These are phyloP conservation scores for Phytoseiulus persimilis DNA, from an alignment of 2,888 invertebrate genomes.

Conservation along the genomic window DNA sequence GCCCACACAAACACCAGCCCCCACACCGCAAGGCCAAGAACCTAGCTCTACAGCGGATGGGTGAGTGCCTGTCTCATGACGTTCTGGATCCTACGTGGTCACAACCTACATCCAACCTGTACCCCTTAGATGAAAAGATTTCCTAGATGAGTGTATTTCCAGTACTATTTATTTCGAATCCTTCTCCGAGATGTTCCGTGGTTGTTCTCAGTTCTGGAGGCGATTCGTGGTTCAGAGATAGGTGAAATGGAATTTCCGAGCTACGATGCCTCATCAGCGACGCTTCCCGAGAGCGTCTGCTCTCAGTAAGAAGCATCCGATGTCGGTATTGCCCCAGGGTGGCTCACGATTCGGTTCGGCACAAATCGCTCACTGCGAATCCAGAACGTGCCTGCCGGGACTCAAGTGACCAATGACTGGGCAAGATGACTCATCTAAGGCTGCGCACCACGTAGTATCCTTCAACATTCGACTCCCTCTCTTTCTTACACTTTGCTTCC, in stretches of 20 bases:
- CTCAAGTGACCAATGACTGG: background rate
- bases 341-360: background rate
- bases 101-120: too few relatives aligned
- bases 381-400: background rate
- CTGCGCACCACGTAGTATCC: background rate
- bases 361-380: background rate
- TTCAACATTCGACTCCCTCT: background rate
- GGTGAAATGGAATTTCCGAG: too few relatives aligned
- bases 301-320: background rate
- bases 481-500: background rate
- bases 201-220: too few relatives aligned
- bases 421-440: background rate
- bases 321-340: background rate
- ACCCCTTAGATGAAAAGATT: too few relatives aligned
- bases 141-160: too few relatives aligned
- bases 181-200: too few relatives aligned
- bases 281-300: background rate
- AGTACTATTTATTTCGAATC: too few relatives aligned
- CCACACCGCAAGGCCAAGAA: background rate
- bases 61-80: background rate
- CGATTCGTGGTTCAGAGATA: too few relatives aligned
- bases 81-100: too few relatives aligned
- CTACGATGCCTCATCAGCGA: background rate
- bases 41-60: background rate
- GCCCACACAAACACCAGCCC: background rate